Percentiles rank a stretch among this genome's conserved stretches.
These are phyloP conservation scores for Neomorphus geoffroyi DNA, from an alignment of 2,797 vertebrate genomes.

Conservation along the genomic window DNA sequence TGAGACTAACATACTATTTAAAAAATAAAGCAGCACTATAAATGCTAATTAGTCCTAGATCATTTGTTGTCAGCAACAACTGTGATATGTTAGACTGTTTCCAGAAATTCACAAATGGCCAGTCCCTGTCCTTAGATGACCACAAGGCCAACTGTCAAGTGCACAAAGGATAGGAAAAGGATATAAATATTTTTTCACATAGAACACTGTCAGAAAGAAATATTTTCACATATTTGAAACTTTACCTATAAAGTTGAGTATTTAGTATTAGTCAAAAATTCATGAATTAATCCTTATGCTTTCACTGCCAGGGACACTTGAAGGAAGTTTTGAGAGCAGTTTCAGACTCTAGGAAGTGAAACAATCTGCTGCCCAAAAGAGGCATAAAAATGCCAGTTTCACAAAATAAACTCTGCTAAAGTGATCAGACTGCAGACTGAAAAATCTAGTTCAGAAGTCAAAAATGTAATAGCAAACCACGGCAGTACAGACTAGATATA, in stretches of 20 bases:
- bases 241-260: not conserved
- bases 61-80: not conserved
- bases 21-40: not conserved
- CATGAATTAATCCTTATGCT: not conserved
- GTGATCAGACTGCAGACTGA: slow-evolving; percentile 65
- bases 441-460: slow-evolving; percentile 59
- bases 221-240: not conserved
- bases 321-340: not conserved
- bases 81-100: not conserved
- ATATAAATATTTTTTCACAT: not conserved
- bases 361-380: slow-evolving; percentile 41
- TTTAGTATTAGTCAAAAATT: slow-evolving; percentile 11
- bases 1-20: not conserved
- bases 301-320: not conserved
- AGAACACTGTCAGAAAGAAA: not conserved
- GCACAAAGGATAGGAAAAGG: not conserved
- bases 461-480: slow-evolving; percentile 54
- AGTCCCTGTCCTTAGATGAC: not conserved
- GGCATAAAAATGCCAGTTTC: slow-evolving; percentile 42
- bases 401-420: slow-evolving; percentile 71
- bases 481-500: slow-evolving; percentile 59
- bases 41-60: not conserved
- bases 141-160: not conserved
- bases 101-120: not conserved
- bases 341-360: slow-evolving; percentile 48